A percentile compares a stretch with the other conserved stretches of the same genome.
Conservation (phyloP, 1,140 invertebrate genomes). For the Oryzaephilus surinamensis region DNA sequence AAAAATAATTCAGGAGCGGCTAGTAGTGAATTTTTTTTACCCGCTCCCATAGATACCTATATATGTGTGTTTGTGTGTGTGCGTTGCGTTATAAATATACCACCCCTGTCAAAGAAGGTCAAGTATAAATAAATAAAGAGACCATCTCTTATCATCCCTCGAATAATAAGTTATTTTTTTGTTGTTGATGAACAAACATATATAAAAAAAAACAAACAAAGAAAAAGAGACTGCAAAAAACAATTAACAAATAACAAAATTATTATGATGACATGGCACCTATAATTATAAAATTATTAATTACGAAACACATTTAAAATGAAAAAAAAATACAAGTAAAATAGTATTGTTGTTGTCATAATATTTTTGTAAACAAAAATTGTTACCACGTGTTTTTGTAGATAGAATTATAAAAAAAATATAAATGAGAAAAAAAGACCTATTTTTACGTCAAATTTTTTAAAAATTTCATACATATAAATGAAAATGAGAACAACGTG, state of each 20-base stretch:
- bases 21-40: too few relatives aligned
- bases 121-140: slow-evolving; percentile 2
- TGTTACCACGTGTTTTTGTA: slow-evolving; percentile 33
- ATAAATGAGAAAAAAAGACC: slow-evolving; percentile 26
- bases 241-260: slow-evolving; percentile 35
- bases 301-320: too few relatives aligned
- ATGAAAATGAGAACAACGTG: too few relatives aligned
- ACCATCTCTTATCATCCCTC: too few relatives aligned
- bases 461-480: slow-evolving; percentile 15
- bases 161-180: neutral
- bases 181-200: too few relatives aligned
- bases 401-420: too few relatives aligned
- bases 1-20: too few relatives aligned
- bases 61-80: neutral
- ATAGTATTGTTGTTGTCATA: slow-evolving; percentile 30
- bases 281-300: too few relatives aligned
- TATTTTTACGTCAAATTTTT: slow-evolving; percentile 31
- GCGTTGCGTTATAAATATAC: neutral
- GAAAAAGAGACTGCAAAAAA: slow-evolving; percentile 39
- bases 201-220: slow-evolving; percentile 16
- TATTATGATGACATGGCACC: slow-evolving; percentile 32
- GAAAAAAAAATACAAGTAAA: too few relatives aligned
- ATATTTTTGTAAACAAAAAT: slow-evolving; percentile 21
- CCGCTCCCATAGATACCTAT: slow-evolving; percentile 1
- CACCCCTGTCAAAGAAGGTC: slow-evolving; percentile 13